Base-by-base conservation (phyloP, 1,140 invertebrate species). In the Drosophila orosa region DNA sequence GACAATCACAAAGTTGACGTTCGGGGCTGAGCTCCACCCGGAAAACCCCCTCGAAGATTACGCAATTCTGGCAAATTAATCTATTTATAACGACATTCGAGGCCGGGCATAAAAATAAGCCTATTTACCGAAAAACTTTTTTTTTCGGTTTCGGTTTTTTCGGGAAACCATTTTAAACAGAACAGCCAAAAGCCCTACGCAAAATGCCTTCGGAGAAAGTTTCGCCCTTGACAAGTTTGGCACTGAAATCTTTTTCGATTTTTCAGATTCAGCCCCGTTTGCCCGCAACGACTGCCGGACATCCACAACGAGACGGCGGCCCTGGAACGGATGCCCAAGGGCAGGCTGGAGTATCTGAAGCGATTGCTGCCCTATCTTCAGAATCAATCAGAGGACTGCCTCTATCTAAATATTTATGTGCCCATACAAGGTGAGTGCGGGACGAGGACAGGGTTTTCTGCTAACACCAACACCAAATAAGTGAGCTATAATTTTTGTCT, bases 381-480 rank as follows among this genome's bases (percentile, higher is more conserved):
- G 76, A 96, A 98, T 91, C 97, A 99, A 93, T 97, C 95, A 78
- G 98, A 99, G 93, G 98, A 99, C 93, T 99, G 98, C 92, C 95
- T 99, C 33, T 99, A 98, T 92, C 93, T 99, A 74, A 99, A 99
- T 92, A 97, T 99, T 90, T 99, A 98, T 93, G 96, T 97, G 7
- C 98, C 98, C 42, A 96, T 96, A 79, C 96, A 97, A 96, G 97
- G 98, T 98, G 94, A 93, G 90, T 74, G 63, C 9, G 9, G 40
- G 17, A 17, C 12, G 31, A 37, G 12, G 37, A 22, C 50, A 17
- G 39, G 13, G 40, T 37, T 57, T 8, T 3, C 25, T 29, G 47
- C 47, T 9, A 35, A 35, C 50, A 10, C 50, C 31, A 62, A 61
- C 72, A 40, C 59, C 52, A 55, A 74, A 76, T 69, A 71, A 71